phyloP scores from a whole-genome alignment of 2,888 invertebrate species.

The Smittia sp. region DNA sequence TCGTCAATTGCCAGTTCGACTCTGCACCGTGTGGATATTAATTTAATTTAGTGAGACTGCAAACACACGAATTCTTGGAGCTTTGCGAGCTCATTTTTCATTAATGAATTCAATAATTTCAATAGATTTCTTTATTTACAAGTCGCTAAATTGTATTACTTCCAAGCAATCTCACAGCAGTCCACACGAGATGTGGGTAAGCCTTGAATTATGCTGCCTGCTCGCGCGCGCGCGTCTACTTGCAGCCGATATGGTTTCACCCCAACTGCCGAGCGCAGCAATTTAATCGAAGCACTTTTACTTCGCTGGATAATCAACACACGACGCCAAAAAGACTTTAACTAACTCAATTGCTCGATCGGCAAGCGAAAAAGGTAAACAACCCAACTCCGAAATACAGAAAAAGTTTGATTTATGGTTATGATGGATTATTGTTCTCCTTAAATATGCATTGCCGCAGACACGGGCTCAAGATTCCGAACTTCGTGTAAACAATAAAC shows the following conservation, averaged over 20 bases:
- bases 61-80: constrained; percentile 10
- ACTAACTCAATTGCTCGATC: not conserved
- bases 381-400: not conserved
- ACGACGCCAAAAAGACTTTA: not conserved
- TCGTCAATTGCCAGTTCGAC: not conserved
- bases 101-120: constrained; percentile 34
- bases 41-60: constrained; percentile 32
- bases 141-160: constrained; percentile 25
- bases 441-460: not conserved
- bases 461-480: not conserved
- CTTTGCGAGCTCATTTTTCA: constrained; percentile 32
- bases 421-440: constrained; percentile 3
- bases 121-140: constrained; percentile 33
- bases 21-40: not conserved
- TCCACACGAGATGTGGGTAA: constrained; percentile 21
- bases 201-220: constrained; percentile 31
- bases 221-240: not conserved
- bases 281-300: constrained; percentile 17
- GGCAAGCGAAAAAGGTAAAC: not conserved
- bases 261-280: not conserved
- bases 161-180: constrained; percentile 9
- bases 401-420: constrained; percentile 1
- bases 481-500: not conserved
- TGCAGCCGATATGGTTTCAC: not conserved
- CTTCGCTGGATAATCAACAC: constrained; percentile 4